phyloP scores from a whole-genome alignment of 2,888 invertebrate species.

The Phania funesta region DNA sequence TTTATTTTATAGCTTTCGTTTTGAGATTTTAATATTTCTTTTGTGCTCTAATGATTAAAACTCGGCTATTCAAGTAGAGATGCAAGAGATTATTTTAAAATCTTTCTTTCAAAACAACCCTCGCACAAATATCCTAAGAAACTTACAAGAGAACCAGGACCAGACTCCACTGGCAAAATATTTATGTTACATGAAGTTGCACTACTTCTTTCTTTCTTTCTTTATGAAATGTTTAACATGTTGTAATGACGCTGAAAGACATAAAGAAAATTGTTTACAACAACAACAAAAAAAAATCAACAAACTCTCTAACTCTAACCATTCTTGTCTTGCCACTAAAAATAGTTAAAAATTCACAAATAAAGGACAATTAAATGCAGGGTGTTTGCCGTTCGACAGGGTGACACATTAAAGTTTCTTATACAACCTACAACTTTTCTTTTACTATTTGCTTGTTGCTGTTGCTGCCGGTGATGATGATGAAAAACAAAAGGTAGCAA shows the following conservation, averaged over 20 bases:
- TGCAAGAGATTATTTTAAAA: no score
- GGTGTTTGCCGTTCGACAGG: constrained; percentile 6
- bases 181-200: neutral
- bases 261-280: neutral
- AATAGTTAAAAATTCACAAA: constrained; percentile 8
- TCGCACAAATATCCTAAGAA: no score
- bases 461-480: neutral
- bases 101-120: no score
- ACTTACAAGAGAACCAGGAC: constrained; percentile 14
- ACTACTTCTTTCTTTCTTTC: neutral
- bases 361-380: neutral
- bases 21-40: no score
- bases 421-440: neutral
- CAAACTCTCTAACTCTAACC: neutral
- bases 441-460: neutral
- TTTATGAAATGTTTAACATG: constrained; percentile 26
- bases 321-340: neutral
- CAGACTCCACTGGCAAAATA: constrained; percentile 4
- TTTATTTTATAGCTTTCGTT: no score
- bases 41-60: no score
- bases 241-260: constrained; percentile 8
- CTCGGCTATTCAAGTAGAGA: no score
- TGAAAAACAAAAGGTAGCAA: constrained; percentile 31
- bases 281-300: neutral
- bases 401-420: constrained; percentile 5